A percentile compares a stretch with the other conserved stretches of the same genome.
Conservation (phyloP, 2,888 invertebrate species). For the Beris chalybata region DNA sequence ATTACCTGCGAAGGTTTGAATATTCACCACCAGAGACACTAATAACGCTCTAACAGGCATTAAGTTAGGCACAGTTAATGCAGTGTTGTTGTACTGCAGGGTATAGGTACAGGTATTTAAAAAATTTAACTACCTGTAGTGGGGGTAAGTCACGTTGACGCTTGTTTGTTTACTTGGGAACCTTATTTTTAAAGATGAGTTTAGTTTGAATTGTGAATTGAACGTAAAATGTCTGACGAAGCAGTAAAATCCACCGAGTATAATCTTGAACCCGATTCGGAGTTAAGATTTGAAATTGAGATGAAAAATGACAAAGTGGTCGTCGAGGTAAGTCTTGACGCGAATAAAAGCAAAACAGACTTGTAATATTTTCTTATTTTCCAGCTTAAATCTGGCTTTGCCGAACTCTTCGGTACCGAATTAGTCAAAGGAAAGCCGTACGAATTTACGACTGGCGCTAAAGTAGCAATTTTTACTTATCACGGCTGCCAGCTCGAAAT, state of each 20-base stretch:
- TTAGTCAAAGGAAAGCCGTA: slow-evolving; percentile 90
- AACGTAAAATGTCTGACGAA: slow-evolving; percentile 34
- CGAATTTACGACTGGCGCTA: slow-evolving; percentile 85
- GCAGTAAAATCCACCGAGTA: slow-evolving; percentile 61
- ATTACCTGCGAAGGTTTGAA: too few relatives aligned
- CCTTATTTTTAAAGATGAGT: neutral
- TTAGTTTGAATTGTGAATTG: neutral
- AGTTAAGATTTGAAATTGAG: slow-evolving; percentile 94
- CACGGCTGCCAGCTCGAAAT: slow-evolving; percentile 89
- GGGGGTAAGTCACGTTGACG: too few relatives aligned
- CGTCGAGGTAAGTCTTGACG: slow-evolving; percentile 64
- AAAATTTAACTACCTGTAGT: too few relatives aligned
- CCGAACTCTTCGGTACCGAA: slow-evolving; percentile 97
- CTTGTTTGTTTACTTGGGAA: too few relatives aligned
- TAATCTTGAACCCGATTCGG: slow-evolving; percentile 82
- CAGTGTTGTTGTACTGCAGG: too few relatives aligned
- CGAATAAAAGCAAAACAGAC: neutral
- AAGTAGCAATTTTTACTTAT: slow-evolving; percentile 95
- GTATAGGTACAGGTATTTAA: too few relatives aligned
- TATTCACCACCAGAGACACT: too few relatives aligned
- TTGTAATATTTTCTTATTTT: slow-evolving; percentile 37
- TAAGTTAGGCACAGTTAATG: too few relatives aligned
- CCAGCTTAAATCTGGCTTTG: slow-evolving; percentile 84
- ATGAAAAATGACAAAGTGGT: slow-evolving; percentile 80
- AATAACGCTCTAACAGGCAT: too few relatives aligned